Evolutionary conservation across 1,140 invertebrate species (phyloP), one percentile per base, ranked within the genome.

Genomic region (Scaptodrosophila lebanonensis): DNA sequence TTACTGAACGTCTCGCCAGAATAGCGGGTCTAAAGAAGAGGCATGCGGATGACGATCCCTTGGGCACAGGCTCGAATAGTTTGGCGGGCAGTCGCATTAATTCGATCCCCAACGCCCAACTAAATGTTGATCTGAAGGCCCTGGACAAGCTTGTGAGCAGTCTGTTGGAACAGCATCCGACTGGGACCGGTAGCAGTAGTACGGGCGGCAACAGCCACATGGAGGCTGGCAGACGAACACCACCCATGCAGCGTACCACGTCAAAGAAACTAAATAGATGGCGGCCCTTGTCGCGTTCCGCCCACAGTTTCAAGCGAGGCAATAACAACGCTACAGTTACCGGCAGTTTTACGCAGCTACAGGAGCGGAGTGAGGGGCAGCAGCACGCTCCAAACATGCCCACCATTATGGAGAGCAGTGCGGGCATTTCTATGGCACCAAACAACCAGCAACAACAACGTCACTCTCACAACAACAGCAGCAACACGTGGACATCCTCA

Each of bases 201-300:
- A n/a, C n/a, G n/a, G 33, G 48, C 1, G 45, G 18, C 4, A 51
- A 56, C 36, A 32, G 32, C 33, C 35, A 27, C 2, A 9, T 56
- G 17, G 57, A 69, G 9, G 29, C 51, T 0, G 75, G 62, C 27
- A 52, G 33, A 1, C 47, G 69, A 1, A 65, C 83, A 32, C 75
- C 75, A 5, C 73, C 75, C 0, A 22, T 47, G 16, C 73, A 77
- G 20, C 60, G 75, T 0, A 58, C 60, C 53, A 36, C 60, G 1
- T 86, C 84, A 12, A 75, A 73, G 59, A 86, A 86, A 43, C 49
- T 87, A 1, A 84, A 75, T 58, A 72, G 85, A 12, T 85, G 85
- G 83, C 64, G 83, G 7, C 82, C 85, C 0, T 40, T 85, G 2
- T 86, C 85, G 5, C 76, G 85, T 5, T 86, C 85, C 2, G 84